Evolutionary conservation across 53 echinoderm and acorn worm genomes (phyloP), one percentile per base, ranked within the genome.

Genomic region (Stichopus horrens): DNA sequence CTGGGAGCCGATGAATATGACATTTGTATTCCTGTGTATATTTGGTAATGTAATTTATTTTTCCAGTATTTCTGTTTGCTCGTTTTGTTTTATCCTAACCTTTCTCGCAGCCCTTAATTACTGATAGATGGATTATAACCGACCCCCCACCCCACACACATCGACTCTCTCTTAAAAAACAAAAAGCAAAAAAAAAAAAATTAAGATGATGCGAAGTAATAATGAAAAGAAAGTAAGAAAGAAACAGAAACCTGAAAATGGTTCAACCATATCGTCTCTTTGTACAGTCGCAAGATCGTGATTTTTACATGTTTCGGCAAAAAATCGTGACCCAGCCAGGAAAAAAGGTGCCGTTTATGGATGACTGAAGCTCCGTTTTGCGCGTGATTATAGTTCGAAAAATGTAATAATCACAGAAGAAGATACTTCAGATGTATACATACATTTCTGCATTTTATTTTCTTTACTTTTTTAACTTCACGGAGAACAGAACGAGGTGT

Each of bases 261-360:
- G 71, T 71, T 71, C 71, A 71, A 71, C n/a, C 71, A 71, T 71
- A 18, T 71, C 71, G 71, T 71, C 2, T 37, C 37, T 37, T 71
- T 5, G 14, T 71, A 16, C 6, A 16, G 18, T n/a, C 6, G 14
- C 18, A 20, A 71, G 19, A 71, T 71, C 71, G 71, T 71, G 71
- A 71, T 71, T 71, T 71, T 71, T 7, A 16, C 71, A 71, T 71
- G 71, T n/a, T 71, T 71, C 71, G 6, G 71, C 11, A 18, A 37
- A 71, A 71, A 71, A 71, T 71, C 71, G 71, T 71, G 71, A 71
- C 18, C 7, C 18, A 71, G 18, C n/a, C 71, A 71, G 7, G 71
- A 71, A 71, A 13, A 13, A 71, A 71, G 71, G 71, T 71, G 71
- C 71, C 19, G 71, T 71, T 71, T 71, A 71, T 71, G 71, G 71